phyloP scores from a whole-genome alignment of 2,888 invertebrate genomes.

The Onthophagus sagittarius region DNA sequence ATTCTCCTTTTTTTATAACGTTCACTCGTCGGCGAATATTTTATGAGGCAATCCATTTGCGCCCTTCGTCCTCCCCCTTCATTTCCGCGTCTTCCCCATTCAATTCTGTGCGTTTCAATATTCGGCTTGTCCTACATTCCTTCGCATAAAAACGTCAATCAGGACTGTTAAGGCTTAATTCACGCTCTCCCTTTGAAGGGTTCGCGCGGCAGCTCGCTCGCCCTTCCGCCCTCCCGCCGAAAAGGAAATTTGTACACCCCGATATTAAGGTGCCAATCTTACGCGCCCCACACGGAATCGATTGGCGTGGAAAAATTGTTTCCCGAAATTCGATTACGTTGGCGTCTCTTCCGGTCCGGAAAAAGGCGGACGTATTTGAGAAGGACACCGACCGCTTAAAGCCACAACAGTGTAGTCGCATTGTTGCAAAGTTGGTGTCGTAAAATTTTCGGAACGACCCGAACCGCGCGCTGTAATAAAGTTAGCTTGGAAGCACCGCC shows the following conservation, averaged over 20 bases:
- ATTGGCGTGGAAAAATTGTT: neutral
- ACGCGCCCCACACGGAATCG: neutral
- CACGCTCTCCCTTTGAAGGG: constrained; percentile 1
- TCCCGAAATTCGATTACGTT: neutral
- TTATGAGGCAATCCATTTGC: constrained; percentile 10
- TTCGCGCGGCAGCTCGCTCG: neutral
- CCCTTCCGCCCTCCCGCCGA: neutral
- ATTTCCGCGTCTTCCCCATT: neutral
- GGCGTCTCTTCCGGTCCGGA: neutral
- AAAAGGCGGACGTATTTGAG: neutral
- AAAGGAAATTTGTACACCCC: neutral
- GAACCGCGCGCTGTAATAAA: constrained; percentile 9
- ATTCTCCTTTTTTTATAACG: neutral
- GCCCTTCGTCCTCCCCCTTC: neutral
- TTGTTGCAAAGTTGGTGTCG: constrained; percentile 12
- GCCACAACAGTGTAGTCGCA: constrained; percentile 4
- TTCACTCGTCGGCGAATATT: neutral
- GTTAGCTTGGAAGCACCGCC: constrained; percentile 3
- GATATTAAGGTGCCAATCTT: neutral
- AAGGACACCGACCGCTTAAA: neutral
- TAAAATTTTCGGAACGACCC: constrained; percentile 12
- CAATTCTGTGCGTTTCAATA: neutral
- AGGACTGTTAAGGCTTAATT: constrained; percentile 11
- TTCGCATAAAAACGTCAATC: constrained; percentile 11
- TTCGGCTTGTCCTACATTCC: constrained; percentile 10